Evolutionary conservation across 2,113 vertebrate genomes (phyloP).

Genomic region (Hypanus sabinus): DNA sequence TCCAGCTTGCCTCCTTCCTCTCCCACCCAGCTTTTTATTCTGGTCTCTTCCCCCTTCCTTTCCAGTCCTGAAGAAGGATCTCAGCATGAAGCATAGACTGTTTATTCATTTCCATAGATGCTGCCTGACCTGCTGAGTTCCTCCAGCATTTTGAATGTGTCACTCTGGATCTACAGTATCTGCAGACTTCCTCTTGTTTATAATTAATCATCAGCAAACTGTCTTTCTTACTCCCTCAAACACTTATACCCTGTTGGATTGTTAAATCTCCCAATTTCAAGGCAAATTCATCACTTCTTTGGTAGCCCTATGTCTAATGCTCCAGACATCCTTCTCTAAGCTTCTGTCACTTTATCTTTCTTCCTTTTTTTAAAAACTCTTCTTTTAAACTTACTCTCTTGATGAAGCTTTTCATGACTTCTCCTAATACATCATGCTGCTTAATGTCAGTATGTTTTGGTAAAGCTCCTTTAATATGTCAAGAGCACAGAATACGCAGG

Average conservation of each 20-base stretch:
- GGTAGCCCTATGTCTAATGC: neutral
- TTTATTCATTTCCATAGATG: no score
- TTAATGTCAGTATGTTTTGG: neutral
- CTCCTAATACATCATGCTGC: neutral
- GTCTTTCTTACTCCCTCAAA: neutral
- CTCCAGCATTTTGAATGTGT: no score
- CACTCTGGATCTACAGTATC: no score
- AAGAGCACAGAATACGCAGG: no score
- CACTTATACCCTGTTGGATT: neutral
- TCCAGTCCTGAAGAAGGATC: no score
- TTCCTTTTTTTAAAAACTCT: neutral
- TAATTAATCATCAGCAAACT: no score
- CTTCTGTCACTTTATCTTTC: neutral
- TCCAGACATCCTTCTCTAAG: neutral
- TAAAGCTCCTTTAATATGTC: neutral
- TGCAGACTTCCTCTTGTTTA: no score
- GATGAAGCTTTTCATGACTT: neutral
- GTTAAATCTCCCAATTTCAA: neutral
- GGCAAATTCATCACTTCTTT: neutral
- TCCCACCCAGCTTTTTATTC: no score
- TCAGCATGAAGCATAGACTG: no score
- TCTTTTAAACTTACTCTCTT: neutral
- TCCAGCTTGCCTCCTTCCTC: no score
- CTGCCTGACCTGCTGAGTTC: no score
- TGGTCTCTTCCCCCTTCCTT: no score